Evolutionary conservation across 2,888 invertebrate species (phyloP), one percentile per base, ranked within the genome.

Genomic region (Caenorhabditis parvicauda): DNA sequence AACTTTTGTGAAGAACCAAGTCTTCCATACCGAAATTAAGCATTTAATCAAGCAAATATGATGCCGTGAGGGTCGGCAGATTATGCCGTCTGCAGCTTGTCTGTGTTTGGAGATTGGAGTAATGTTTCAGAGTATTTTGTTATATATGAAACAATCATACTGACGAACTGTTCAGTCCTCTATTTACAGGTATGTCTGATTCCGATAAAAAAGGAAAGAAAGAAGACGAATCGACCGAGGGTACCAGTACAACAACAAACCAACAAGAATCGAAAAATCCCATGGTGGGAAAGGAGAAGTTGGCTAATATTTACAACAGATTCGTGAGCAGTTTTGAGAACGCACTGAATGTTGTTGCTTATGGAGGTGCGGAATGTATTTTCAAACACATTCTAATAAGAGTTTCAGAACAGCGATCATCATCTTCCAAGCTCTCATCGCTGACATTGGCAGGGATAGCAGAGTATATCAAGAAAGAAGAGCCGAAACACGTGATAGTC

Each of bases 401-500:
- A n/a, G 19, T 9, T 39, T 37, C 49, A 42, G 41, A 42, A 22
- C 4, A 27, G 2, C 32, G 27, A 37, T 24, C 14, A 6, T 12
- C 28, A 6, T 9, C 5, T 7, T 39, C 43, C 2, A 56, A 50
- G 14, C 49, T 64, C 14, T 7, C 24, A 1, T 17, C 54, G 1
- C 43, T 67, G 27, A 54, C 51, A n/a, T 39, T 75, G 22, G 67
- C 67, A 14, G 75, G 76, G 19, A 59, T 75, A 25, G 72, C 70
- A 14, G 57, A 72, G 7, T 75, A 52, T 57, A 73, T 75, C 17
- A 62, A 64, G 32, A 55, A 37, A 7, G 47, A 59, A 22, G 57
- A 72, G 21, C 72, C 70, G 1, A 43, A 62, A 42, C 91, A 91
- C 75, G 87, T 95, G 54, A 88, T 95, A 55, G 92, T 92, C 0